phyloP scores from a whole-genome alignment of 2,888 invertebrate genomes.

The Dolichopus griseipennis region DNA sequence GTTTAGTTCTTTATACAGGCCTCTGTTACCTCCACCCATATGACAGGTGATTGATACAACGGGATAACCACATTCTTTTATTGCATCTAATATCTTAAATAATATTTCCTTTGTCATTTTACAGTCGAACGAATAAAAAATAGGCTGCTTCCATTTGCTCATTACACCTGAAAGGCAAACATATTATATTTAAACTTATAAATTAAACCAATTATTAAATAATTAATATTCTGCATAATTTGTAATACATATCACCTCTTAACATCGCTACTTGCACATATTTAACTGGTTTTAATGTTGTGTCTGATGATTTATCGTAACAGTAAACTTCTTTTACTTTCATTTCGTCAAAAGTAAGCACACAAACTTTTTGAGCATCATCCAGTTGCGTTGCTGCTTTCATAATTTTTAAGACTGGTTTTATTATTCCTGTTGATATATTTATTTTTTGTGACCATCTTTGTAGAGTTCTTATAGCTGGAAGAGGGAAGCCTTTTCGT shows the following conservation, averaged over 20 bases:
- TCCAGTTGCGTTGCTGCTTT: constrained; percentile 15
- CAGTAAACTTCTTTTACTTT: constrained; percentile 14
- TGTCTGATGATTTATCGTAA: constrained; percentile 17
- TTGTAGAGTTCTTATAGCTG: constrained; percentile 21
- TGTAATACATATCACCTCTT: constrained; percentile 15
- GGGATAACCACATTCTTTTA: constrained; percentile 13
- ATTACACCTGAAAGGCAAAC: constrained; percentile 16
- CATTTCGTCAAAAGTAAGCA: constrained; percentile 19
- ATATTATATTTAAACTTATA: background rate
- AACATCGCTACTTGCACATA: constrained; percentile 20
- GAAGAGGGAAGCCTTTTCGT: constrained; percentile 20
- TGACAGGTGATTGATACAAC: constrained; percentile 16
- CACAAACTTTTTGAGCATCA: constrained; percentile 16
- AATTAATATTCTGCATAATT: too few relatives aligned
- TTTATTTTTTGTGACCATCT: constrained; percentile 20
- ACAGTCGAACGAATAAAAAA: constrained; percentile 10
- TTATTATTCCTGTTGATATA: constrained; percentile 19
- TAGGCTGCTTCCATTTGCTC: constrained; percentile 14
- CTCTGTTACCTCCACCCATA: constrained; percentile 17
- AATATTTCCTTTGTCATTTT: background rate
- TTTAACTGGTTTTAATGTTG: constrained; percentile 12
- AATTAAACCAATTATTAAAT: too few relatives aligned
- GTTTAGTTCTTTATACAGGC: constrained; percentile 16
- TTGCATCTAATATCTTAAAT: background rate
- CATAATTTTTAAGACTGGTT: constrained; percentile 20